phyloP scores from a whole-genome alignment of 64 coral and sea anemone genomes.

The Pocillopora damicornis region DNA sequence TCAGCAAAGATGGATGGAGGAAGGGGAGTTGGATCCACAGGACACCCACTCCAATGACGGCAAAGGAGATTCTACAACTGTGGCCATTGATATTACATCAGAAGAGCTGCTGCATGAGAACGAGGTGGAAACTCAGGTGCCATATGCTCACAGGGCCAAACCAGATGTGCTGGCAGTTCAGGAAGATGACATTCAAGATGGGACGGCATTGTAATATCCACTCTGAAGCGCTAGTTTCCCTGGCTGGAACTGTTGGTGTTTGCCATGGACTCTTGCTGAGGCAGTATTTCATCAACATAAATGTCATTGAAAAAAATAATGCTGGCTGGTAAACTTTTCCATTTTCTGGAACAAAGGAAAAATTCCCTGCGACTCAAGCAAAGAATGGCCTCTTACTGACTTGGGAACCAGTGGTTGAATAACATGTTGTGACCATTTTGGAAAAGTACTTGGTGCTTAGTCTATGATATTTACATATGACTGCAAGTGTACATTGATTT shows the following conservation, averaged over 20 bases:
- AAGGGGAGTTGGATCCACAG: constrained; percentile 60
- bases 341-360: no score
- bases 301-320: no score
- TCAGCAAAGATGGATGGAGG: constrained; percentile 83
- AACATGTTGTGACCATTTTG: no score
- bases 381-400: no score
- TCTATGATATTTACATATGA: no score
- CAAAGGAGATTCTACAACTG: constrained; percentile 46
- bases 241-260: neutral
- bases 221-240: neutral
- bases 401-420: no score
- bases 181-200: constrained; percentile 22
- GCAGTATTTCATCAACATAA: no score
- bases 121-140: constrained; percentile 50
- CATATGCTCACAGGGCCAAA: neutral
- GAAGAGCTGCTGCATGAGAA: constrained; percentile 49
- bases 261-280: neutral
- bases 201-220: constrained; percentile 25
- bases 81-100: constrained; percentile 10
- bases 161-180: constrained; percentile 22
- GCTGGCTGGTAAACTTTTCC: no score
- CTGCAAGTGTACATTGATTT: no score
- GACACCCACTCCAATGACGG: constrained; percentile 34
- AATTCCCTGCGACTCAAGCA: no score
- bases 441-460: no score